These are phyloP conservation scores for Phaonia tiefii DNA, from an alignment of 2,888 invertebrate genomes.

Conservation along the genomic window DNA sequence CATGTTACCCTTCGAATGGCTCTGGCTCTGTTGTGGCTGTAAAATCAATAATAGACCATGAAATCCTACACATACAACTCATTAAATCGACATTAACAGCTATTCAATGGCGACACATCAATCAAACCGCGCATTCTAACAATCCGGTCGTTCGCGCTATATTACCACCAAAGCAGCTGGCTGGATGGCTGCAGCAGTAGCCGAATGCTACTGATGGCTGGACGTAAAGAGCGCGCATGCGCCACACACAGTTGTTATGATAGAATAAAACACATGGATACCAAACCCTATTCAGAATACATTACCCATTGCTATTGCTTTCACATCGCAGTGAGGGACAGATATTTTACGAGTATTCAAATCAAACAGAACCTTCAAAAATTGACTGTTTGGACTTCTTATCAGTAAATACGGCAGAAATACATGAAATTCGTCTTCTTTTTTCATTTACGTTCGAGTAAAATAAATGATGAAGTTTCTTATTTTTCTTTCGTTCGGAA, in stretches of 20 bases:
- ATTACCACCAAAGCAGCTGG: conserved; percentile 5
- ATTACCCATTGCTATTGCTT: no score
- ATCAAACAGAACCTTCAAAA: no score
- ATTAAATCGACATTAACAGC: conserved; percentile 65
- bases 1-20: conserved; percentile 14
- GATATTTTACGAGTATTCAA: no score
- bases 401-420: no score
- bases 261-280: no score
- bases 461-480: no score
- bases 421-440: no score
- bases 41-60: conserved; percentile 36
- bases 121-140: conserved; percentile 59
- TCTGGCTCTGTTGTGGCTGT: background rate
- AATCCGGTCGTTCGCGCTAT: conserved; percentile 21
- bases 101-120: conserved; percentile 68
- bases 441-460: no score
- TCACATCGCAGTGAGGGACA: no score
- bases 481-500: no score
- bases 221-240: background rate
- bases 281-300: no score
- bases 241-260: background rate
- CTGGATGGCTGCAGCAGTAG: background rate
- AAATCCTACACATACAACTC: conserved; percentile 58
- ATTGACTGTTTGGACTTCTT: no score
- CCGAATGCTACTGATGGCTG: background rate